phyloP scores from a whole-genome alignment of 2,888 invertebrate genomes.

The Trissonchulus latispiculum region DNA sequence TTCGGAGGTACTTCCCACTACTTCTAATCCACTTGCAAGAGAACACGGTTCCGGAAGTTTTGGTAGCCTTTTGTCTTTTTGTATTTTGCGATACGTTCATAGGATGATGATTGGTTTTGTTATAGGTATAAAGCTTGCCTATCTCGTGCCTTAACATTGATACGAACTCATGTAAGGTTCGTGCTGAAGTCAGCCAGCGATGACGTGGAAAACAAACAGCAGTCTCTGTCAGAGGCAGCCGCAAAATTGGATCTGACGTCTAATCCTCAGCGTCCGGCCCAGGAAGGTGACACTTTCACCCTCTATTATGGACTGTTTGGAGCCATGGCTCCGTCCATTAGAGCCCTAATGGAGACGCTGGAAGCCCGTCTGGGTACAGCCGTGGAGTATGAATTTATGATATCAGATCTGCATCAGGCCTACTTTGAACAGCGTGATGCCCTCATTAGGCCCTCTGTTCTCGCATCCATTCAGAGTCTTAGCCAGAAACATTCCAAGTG shows the following conservation, averaged over 20 bases:
- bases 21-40: too few species aligned
- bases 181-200: not conserved
- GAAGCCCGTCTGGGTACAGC: constrained; percentile 51
- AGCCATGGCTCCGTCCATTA: constrained; percentile 73
- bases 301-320: constrained; percentile 87
- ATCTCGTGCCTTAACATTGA: not conserved
- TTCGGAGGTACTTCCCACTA: too few species aligned
- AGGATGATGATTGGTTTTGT: too few species aligned
- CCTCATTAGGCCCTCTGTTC: constrained; percentile 61
- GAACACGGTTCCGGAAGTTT: too few species aligned
- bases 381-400: constrained; percentile 58
- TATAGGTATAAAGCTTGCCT: not conserved
- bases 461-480: constrained; percentile 59
- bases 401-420: constrained; percentile 68
- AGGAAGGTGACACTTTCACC: constrained; percentile 57
- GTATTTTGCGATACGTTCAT: too few species aligned
- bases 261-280: not conserved
- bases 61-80: too few species aligned
- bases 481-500: constrained; percentile 53
- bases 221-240: not conserved
- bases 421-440: constrained; percentile 64
- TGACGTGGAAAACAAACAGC: not conserved
- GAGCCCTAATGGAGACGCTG: constrained; percentile 66
- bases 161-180: not conserved
- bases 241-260: not conserved